These are phyloP conservation scores for Thamnophis elegans DNA, from an alignment of 2,797 vertebrate species.

Conservation along the genomic window DNA sequence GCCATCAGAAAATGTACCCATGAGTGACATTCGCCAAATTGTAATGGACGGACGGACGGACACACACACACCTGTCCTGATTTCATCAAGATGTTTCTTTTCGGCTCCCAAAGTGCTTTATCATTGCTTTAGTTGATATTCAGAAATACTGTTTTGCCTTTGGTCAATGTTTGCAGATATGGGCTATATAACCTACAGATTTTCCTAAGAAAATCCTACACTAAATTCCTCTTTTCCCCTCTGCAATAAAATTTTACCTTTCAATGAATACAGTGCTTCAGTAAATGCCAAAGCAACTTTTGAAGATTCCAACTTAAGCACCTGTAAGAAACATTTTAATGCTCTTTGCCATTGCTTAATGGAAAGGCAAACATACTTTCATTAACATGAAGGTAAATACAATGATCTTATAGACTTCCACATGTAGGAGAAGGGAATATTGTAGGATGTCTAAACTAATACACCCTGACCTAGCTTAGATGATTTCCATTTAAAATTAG, in stretches of 20 bases:
- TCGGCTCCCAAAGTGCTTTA: background rate
- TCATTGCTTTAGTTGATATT: background rate
- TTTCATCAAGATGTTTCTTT: constrained; percentile 8
- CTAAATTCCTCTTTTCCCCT: background rate
- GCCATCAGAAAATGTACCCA: background rate
- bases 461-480: background rate
- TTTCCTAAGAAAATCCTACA: constrained; percentile 16
- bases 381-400: background rate
- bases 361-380: constrained; percentile 16
- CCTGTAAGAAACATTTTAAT: background rate
- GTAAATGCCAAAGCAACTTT: background rate
- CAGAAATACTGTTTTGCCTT: background rate
- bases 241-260: constrained; percentile 9
- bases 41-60: too few species aligned
- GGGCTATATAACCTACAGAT: constrained; percentile 26
- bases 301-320: constrained; percentile 7
- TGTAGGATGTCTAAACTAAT: background rate
- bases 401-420: constrained; percentile 1
- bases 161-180: constrained; percentile 16
- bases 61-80: background rate
- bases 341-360: background rate
- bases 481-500: background rate
- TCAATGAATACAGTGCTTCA: background rate
- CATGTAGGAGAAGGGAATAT: background rate
- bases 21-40: background rate